These are phyloP conservation scores for Rapana venosa DNA, from an alignment of 2,888 invertebrate genomes.

Conservation along the genomic window DNA sequence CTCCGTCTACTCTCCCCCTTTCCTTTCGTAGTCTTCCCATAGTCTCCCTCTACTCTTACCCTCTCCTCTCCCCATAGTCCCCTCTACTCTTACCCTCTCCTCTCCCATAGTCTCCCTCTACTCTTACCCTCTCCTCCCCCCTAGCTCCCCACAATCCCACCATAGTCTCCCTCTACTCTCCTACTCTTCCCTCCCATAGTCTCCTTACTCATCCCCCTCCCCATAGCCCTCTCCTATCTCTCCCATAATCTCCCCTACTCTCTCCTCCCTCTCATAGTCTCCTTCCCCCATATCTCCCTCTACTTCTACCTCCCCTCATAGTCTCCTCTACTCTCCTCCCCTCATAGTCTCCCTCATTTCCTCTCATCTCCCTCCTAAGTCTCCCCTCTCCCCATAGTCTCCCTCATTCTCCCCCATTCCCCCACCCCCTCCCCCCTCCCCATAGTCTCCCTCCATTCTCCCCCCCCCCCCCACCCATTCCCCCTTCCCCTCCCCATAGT, in stretches of 20 bases:
- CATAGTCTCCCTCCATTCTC: no score
- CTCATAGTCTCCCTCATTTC: not conserved
- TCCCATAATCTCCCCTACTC: not conserved
- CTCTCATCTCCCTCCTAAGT: not conserved
- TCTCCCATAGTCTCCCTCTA: not conserved
- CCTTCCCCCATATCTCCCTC: not conserved
- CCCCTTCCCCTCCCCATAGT: no score
- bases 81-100: not conserved
- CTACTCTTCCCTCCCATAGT: not conserved
- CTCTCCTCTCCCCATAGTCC: not conserved
- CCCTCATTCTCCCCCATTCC: not conserved
- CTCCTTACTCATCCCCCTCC: not conserved
- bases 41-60: no score
- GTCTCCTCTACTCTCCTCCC: not conserved
- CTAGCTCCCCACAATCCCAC: not conserved
- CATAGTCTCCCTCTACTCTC: not conserved
- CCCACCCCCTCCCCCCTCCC: not conserved
- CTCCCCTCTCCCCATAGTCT: not conserved
- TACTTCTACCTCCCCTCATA: not conserved
- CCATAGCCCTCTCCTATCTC: not conserved
- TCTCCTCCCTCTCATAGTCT: not conserved
- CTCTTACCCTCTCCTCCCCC: no score
- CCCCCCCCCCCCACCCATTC: no score
- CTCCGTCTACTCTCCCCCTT: no score
- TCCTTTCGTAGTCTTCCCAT: no score